Evolutionary conservation across 53 echinoderm and acorn worm genomes (phyloP).

Genomic region (Crossaster papposus): DNA sequence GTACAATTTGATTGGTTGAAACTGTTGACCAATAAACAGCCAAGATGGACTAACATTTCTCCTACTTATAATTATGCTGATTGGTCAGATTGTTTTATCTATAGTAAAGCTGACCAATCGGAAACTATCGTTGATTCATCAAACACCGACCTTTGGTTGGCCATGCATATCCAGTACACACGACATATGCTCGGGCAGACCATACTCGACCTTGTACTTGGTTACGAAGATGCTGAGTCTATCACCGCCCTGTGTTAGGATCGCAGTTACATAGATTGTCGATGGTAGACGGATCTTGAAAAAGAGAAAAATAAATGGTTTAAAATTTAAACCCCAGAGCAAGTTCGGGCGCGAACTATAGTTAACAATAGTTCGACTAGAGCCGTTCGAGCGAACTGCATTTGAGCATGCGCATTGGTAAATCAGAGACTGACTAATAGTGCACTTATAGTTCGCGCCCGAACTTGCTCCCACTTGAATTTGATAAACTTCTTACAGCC

Average conservation of each 20-base stretch:
- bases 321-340: neutral
- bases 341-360: no score
- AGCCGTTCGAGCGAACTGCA: no score
- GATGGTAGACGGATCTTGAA: constrained; percentile 20
- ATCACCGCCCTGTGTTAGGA: constrained; percentile 52
- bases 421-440: no score
- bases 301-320: neutral
- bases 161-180: constrained; percentile 61
- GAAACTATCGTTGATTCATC: neutral
- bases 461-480: no score
- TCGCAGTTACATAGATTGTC: constrained; percentile 40
- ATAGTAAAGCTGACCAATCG: neutral
- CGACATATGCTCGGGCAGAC: constrained; percentile 29
- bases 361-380: no score
- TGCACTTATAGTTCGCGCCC: no score
- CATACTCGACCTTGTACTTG: constrained; percentile 48
- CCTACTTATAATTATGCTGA: neutral
- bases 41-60: neutral
- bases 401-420: no score
- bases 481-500: no score
- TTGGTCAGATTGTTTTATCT: neutral
- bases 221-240: constrained; percentile 23
- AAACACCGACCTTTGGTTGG: constrained; percentile 52
- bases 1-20: neutral
- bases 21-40: constrained; percentile 1